These are phyloP conservation scores for Virgularia gustaviana DNA, from an alignment of 92 coral and sea anemone genomes.

Conservation along the genomic window DNA sequence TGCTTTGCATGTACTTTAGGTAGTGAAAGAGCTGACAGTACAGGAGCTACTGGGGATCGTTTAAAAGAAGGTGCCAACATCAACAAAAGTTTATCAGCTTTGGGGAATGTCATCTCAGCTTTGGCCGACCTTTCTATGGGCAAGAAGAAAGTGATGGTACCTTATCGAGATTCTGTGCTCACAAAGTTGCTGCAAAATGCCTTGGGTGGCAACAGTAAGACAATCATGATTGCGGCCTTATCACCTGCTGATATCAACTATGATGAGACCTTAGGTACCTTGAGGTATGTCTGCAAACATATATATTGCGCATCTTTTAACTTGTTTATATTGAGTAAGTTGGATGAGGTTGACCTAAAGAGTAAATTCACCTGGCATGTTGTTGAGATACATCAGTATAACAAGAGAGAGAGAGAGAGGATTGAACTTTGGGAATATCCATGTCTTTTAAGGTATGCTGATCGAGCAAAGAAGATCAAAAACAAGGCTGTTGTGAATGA, in stretches of 20 bases:
- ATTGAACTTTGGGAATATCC: not conserved
- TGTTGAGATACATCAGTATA: not conserved
- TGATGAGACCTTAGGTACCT: slow-evolving; percentile 92
- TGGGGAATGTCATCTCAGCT: slow-evolving; percentile 97
- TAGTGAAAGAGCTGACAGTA: slow-evolving; percentile 99
- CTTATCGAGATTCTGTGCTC: slow-evolving; percentile 94
- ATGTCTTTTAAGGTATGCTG: slow-evolving; percentile 71
- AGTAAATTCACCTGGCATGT: not conserved
- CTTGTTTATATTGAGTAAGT: not conserved
- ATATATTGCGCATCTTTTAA: not conserved
- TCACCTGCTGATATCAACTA: slow-evolving; percentile 99
- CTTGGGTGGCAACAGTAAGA: slow-evolving; percentile 98
- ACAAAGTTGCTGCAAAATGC: slow-evolving; percentile 97
- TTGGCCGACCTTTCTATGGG: slow-evolving; percentile 98
- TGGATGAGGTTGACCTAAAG: not conserved
- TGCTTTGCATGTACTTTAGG: slow-evolving; percentile 44
- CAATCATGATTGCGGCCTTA: slow-evolving; percentile 97
- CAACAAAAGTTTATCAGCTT: slow-evolving; percentile 91
- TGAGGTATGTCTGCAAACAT: slow-evolving; percentile 61
- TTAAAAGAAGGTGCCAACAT: slow-evolving; percentile 98
- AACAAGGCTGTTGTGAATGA: slow-evolving; percentile 99
- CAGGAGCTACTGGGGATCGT: slow-evolving; percentile 97
- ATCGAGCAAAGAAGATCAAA: slow-evolving; percentile 98
- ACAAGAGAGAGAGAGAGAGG: not conserved
- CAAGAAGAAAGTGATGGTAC: slow-evolving; percentile 95